phyloP scores from a whole-genome alignment of 2,113 vertebrate genomes.

The Lonchura striata region DNA sequence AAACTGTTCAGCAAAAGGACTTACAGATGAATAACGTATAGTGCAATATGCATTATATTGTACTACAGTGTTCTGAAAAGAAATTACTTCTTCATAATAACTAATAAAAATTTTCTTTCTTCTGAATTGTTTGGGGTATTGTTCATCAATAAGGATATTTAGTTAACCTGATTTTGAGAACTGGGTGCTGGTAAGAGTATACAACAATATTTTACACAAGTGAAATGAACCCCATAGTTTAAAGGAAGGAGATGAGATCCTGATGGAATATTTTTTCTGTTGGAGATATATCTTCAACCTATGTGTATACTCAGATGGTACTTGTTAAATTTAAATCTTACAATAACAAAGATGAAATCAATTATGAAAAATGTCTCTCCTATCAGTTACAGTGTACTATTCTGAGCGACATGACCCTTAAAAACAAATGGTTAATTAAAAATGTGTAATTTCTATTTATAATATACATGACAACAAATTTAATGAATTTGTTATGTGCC shows the following conservation, averaged over 20 bases:
- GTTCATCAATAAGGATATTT: background rate
- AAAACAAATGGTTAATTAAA: background rate
- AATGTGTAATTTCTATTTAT: background rate
- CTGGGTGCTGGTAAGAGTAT: background rate
- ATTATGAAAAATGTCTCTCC: background rate
- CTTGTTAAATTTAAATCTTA: background rate
- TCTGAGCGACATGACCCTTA: background rate
- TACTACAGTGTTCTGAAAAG: background rate
- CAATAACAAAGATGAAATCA: background rate
- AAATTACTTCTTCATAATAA: background rate
- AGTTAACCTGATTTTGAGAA: background rate
- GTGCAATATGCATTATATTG: background rate
- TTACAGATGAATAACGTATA: background rate
- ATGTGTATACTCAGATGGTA: background rate
- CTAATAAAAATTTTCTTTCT: background rate
- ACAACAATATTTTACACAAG: background rate
- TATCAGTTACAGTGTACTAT: background rate
- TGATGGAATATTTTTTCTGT: background rate
- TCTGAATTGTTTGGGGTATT: background rate
- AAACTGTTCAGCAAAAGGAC: background rate
- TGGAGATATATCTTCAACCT: background rate
- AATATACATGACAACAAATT: background rate
- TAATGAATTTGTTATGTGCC: background rate
- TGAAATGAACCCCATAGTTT: background rate
- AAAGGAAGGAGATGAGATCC: background rate